Evolutionary conservation across 2,113 vertebrate genomes (phyloP), one percentile per base, ranked within the genome.

Genomic region (Neotragus moschatus): DNA sequence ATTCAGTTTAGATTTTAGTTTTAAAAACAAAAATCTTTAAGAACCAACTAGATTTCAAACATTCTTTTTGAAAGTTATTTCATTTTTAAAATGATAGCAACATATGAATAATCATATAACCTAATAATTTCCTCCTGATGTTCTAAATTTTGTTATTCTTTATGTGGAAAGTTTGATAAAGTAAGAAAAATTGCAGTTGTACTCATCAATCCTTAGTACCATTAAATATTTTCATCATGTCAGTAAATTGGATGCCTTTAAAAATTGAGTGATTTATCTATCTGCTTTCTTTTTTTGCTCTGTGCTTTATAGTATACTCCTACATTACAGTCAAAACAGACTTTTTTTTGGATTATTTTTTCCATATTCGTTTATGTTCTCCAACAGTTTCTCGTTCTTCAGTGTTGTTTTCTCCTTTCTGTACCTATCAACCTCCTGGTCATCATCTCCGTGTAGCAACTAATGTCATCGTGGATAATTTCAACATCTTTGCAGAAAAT

Each of bases 1-100:
- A 25, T 93, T 97, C 53, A 66, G 17, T 81, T 92, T 87, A 84
- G 17, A 58, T 93, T 95, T 95, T 93, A 91, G 33, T 88, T 66
- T 97, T 96, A 88, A 84, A 95, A 96, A 82, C 21, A 95, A 77
- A 45, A 81, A 36, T 43, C 81, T 70, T 79, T 36, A 85, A 84
- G 79, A 88, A 80, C 53, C 33, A 89, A 12, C 7, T 85, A 60
- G 60, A 73, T 61, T 88, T 88, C 51, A 91, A 63, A 53, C 17
- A 85, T 81, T 87, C 28, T 94, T 81, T 30, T 85, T 89, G 36
- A 60, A 85, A 73, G 61, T 89, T 82, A 56, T 77, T 80, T 93
- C 5, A 47, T 55, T 95, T 86, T 87, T 14, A 63, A 91, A 88
- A 73, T 58, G n/a, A 66, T 63, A 43, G 79, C 12, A 2, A 58